These are phyloP conservation scores for Chloropsis cyanopogon DNA, from an alignment of 2,113 vertebrate genomes.

Conservation along the genomic window DNA sequence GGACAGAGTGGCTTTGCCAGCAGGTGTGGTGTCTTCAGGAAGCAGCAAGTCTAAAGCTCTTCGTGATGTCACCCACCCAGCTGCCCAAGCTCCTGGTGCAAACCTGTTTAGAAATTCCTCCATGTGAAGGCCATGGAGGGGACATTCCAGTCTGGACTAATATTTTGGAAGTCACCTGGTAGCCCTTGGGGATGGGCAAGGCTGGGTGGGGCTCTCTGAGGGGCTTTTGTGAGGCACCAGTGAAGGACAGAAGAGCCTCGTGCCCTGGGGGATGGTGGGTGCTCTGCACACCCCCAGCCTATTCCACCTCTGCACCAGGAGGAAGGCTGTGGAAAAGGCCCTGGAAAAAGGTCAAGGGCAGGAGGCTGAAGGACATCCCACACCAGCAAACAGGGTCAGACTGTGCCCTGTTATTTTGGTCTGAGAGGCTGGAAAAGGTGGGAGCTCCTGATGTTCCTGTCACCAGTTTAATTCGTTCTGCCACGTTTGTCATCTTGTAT, in stretches of 20 bases:
- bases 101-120: neutral
- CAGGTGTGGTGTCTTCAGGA: neutral
- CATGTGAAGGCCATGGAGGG: neutral
- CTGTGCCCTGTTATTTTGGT: neutral
- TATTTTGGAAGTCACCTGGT: neutral
- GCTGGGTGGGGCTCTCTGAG: neutral
- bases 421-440: neutral
- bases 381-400: neutral
- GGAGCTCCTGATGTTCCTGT: neutral
- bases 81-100: neutral
- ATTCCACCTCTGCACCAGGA: neutral
- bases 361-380: neutral
- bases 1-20: neutral
- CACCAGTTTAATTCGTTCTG: neutral
- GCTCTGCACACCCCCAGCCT: neutral
- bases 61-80: neutral
- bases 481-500: neutral
- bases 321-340: neutral
- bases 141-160: neutral
- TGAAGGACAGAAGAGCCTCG: neutral
- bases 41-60: neutral
- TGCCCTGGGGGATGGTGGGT: neutral
- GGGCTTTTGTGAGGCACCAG: rapidly evolving
- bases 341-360: neutral
- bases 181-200: neutral